phyloP scores from a whole-genome alignment of 2,113 vertebrate species.

The Octodon degus region DNA sequence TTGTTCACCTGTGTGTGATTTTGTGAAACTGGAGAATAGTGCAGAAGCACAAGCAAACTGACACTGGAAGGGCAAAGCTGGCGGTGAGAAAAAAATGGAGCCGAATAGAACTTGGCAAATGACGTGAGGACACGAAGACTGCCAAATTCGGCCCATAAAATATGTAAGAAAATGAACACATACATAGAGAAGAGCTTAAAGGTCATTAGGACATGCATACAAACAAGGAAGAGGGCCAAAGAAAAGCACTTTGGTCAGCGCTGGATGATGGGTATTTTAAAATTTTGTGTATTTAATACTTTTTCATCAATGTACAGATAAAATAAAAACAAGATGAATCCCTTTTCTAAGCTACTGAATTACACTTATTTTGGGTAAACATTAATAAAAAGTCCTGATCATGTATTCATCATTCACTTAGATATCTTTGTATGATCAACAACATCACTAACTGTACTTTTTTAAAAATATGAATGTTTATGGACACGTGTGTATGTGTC shows the following conservation, averaged over 20 bases:
- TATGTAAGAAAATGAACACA: background rate
- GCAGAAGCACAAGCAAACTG: background rate
- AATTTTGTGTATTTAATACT: background rate
- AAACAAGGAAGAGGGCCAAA: background rate
- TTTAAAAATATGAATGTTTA: slow-evolving; percentile 2
- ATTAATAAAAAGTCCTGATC: slow-evolving; percentile 31
- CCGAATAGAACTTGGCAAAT: background rate
- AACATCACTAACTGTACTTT: background rate
- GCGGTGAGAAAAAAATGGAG: background rate
- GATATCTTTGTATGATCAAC: background rate
- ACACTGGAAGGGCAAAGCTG: background rate
- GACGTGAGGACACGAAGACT: background rate
- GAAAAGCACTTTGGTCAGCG: background rate
- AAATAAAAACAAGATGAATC: slow-evolving; percentile 17
- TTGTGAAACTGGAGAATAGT: slow-evolving; percentile 12
- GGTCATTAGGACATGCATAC: background rate
- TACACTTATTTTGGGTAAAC: background rate
- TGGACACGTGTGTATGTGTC: background rate
- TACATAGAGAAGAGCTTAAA: background rate
- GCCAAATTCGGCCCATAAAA: background rate
- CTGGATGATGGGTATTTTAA: background rate
- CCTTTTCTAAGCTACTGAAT: background rate
- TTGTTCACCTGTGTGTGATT: background rate
- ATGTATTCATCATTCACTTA: background rate
- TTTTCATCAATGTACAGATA: slow-evolving; percentile 23